Evolutionary conservation across 2,113 vertebrate species (phyloP).

Genomic region (Tachuris rubrigastra): DNA sequence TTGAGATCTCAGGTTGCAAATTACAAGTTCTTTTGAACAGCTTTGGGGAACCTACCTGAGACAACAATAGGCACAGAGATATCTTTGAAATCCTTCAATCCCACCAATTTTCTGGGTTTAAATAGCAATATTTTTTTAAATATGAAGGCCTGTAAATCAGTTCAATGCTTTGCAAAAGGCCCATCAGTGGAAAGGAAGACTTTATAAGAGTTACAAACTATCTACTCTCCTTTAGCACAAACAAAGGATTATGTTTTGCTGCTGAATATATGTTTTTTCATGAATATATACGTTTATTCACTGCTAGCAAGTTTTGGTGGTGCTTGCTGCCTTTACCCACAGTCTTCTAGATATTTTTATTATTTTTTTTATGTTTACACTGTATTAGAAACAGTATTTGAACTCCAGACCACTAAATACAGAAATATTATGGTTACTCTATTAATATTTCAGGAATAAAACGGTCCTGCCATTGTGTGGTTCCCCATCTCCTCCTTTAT

Average conservation of each 20-base stretch:
- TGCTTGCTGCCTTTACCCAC: neutral
- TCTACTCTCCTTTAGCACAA: neutral
- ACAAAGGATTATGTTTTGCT: neutral
- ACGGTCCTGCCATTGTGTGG: neutral
- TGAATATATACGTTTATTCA: neutral
- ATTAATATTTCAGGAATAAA: neutral
- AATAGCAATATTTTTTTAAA: neutral
- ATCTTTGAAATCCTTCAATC: neutral
- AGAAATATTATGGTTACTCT: neutral
- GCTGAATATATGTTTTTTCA: neutral
- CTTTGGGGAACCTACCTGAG: neutral
- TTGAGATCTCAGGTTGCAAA: neutral
- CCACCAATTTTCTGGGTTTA: neutral
- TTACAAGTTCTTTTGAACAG: neutral
- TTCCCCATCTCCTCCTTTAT: neutral
- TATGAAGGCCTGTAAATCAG: neutral
- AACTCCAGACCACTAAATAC: neutral
- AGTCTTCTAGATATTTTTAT: neutral
- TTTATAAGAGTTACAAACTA: neutral
- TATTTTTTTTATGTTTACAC: neutral
- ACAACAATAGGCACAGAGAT: neutral
- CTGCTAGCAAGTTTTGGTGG: neutral
- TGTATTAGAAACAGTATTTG: neutral
- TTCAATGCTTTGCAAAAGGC: neutral
- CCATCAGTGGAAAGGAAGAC: neutral